Evolutionary conservation across 2,888 invertebrate species (phyloP), one percentile per base, ranked within the genome.

Genomic region (Hirtodrosophila cameraria): DNA sequence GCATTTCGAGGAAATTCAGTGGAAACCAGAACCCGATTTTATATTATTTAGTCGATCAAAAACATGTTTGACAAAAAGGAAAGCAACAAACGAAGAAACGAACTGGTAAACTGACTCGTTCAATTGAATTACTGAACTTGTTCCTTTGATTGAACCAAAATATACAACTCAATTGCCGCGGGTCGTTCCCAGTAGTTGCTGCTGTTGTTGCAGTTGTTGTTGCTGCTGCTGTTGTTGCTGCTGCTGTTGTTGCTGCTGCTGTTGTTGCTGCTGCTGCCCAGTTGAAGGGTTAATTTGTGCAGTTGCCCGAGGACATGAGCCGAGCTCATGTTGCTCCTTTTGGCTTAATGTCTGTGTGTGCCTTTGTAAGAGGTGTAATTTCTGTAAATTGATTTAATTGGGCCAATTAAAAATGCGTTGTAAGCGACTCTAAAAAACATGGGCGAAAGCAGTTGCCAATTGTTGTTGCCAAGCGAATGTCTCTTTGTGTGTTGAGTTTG

Each of bases 331-430:
- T 71, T 49, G 13, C 52, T 57, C 27, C 54, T 61, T 55, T 45
- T 11, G 27, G 11, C 9, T 30, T n/a, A n/a, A n/a, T n/a, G n/a
- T n/a, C n/a, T n/a, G n/a, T 46, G 25, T 52, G 12, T 5, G 43
- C 58, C 57, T 55, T 42, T 72, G 69, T 75, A 69, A 75, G 58
- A 41, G 58, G 65, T 81, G 80, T 85, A 85, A 82, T 85, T 76
- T 82, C 52, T 79, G 79, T 82, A 82, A 85, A 85, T 85, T 85
- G 69, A 72, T 79, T 85, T 82, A 82, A 82, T 82, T 82, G 80
- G 69, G 38, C 75, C 82, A 69, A 77, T 82, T 82, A 82, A 82
- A 75, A 85, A 61, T 76, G 65, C 58, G 54, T 61, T 59, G 70
- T 72, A 63, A 60, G 33, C 38, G 25, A 42, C 11, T 46, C 30